Percentiles rank a stretch among this genome's conserved stretches.
Evolutionary conservation across 2,797 vertebrate genomes (phyloP).

Genomic region (Sebastes goodei): DNA sequence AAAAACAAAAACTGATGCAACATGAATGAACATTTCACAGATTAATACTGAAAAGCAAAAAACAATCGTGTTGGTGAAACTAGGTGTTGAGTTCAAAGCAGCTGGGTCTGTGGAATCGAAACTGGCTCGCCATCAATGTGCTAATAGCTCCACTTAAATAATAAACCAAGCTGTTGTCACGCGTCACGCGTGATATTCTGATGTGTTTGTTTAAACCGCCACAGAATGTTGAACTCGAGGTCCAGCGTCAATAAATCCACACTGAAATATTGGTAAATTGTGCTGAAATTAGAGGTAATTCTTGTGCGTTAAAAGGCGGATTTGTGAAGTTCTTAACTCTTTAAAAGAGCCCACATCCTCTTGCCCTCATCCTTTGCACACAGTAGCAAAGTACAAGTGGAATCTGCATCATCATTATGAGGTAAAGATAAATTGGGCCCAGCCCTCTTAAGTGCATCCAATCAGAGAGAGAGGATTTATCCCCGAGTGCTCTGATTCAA

Average conservation of each 20-base stretch:
- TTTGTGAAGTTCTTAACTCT: conserved; percentile 41
- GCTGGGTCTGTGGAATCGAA: conserved; percentile 50
- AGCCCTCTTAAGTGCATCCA: conserved; percentile 77
- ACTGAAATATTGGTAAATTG: conserved; percentile 41
- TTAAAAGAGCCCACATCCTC: conserved; percentile 48
- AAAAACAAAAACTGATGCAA: conserved; percentile 52
- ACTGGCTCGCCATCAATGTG: conserved; percentile 45
- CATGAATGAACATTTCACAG: conserved; percentile 66
- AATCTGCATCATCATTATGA: conserved; percentile 55
- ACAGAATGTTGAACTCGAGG: conserved; percentile 6
- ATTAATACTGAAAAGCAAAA: conserved; percentile 79
- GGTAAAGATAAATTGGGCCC: conserved; percentile 68
- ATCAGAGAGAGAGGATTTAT: conserved; percentile 58
- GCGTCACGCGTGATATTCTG: not conserved
- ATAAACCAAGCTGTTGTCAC: conserved; percentile 26
- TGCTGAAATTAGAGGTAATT: conserved; percentile 63
- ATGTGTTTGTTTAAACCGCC: conserved; percentile 36
- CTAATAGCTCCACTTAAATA: conserved; percentile 33
- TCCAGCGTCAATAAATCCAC: conserved; percentile 32
- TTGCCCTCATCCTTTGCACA: conserved; percentile 17
- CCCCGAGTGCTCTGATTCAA: conserved; percentile 51
- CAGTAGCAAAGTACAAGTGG: conserved; percentile 55
- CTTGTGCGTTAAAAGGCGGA: conserved; percentile 52
- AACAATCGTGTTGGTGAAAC: conserved; percentile 45
- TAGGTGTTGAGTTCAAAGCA: conserved; percentile 58